These are phyloP conservation scores for Mixornis gularis DNA, from an alignment of 2,113 vertebrate genomes.

Conservation along the genomic window DNA sequence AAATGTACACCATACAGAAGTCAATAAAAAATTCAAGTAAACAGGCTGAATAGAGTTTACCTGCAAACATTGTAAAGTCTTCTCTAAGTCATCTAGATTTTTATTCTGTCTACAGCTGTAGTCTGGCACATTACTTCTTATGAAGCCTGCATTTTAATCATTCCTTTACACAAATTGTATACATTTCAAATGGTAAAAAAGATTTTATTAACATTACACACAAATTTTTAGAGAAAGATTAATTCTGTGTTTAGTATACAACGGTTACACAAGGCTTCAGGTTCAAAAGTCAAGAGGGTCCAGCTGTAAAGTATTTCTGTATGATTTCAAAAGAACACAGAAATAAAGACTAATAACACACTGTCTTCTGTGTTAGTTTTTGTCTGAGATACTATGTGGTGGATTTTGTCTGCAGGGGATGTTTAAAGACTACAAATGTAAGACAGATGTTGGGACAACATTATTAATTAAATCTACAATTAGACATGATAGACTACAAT, in stretches of 20 bases:
- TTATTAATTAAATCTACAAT: neutral
- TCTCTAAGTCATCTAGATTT: neutral
- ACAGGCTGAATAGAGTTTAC: neutral
- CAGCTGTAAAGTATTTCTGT: neutral
- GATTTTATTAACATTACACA: neutral
- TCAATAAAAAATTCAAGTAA: too few relatives aligned
- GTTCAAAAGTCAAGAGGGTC: neutral
- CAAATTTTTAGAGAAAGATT: neutral
- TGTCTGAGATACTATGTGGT: neutral
- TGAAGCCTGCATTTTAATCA: neutral
- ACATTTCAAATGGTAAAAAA: neutral
- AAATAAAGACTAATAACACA: constrained; percentile 10
- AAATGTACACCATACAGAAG: too few relatives aligned
- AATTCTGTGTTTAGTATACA: neutral
- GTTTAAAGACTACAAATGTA: neutral
- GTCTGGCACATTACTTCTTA: neutral
- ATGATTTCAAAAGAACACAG: neutral
- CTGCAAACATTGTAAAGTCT: neutral
- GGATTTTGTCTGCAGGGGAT: neutral
- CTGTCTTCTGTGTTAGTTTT: neutral
- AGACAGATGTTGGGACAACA: neutral
- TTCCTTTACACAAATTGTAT: neutral
- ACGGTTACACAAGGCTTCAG: neutral
- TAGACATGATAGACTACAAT: neutral
- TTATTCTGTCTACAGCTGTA: neutral